These are phyloP conservation scores for Lordiphosa mommai DNA, from an alignment of 1,140 invertebrate genomes.

Conservation along the genomic window DNA sequence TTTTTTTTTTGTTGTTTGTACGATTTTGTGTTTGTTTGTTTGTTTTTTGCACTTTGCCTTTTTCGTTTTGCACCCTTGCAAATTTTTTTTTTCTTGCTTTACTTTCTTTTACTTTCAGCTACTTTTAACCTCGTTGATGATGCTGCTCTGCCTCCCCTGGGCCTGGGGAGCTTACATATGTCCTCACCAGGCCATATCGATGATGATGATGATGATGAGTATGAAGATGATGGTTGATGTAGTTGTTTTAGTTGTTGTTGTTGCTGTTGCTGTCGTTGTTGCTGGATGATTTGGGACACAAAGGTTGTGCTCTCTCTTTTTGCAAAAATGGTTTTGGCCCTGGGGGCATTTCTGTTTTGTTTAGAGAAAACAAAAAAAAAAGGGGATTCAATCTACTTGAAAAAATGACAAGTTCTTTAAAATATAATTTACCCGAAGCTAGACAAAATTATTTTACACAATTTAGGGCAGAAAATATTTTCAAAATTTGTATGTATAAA, in stretches of 20 bases:
- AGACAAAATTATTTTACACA: no score
- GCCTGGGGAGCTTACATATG: slow-evolving; percentile 1
- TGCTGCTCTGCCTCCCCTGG: not conserved
- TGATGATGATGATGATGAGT: slow-evolving; percentile 5
- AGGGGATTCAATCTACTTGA: no score
- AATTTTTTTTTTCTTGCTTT: slow-evolving; percentile 14
- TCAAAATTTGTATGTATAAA: no score
- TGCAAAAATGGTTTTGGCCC: no score
- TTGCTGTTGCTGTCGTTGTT: no score
- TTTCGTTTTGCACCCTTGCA: slow-evolving; percentile 41
- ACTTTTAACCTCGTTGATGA: slow-evolving; percentile 22
- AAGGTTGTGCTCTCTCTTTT: not conserved
- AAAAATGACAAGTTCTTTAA: no score
- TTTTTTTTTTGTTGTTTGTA: slow-evolving; percentile 20
- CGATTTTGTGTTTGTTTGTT: slow-evolving; percentile 38
- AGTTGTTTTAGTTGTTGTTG: no score
- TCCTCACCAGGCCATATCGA: slow-evolving; percentile 9
- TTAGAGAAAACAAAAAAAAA: no score
- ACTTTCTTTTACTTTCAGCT: slow-evolving; percentile 25
- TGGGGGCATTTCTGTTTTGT: no score
- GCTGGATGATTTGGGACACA: not conserved
- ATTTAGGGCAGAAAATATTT: no score
- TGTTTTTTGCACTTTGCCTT: slow-evolving; percentile 45
- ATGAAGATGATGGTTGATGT: not conserved
- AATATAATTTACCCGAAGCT: no score